phyloP scores from a whole-genome alignment of 2,888 invertebrate species.

The Sussaba pulchella region DNA sequence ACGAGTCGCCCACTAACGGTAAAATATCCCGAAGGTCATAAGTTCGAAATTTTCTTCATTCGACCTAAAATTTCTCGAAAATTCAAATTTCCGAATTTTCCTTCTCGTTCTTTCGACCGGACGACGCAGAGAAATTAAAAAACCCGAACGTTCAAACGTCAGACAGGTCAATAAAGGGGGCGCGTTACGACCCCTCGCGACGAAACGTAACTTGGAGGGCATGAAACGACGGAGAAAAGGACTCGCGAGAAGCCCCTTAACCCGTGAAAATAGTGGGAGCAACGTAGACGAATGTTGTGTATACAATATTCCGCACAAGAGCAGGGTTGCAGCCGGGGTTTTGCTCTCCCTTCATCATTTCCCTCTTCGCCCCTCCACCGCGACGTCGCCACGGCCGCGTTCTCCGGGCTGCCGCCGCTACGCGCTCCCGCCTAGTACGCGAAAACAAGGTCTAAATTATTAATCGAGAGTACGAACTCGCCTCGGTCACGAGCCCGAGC shows the following conservation, averaged over 20 bases:
- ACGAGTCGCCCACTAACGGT: no score
- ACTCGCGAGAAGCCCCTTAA: conserved; percentile 31
- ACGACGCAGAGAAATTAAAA: no score
- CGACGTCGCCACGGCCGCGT: no score
- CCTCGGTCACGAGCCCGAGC: conserved; percentile 35
- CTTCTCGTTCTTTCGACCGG: no score
- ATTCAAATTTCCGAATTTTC: no score
- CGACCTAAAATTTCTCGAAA: no score
- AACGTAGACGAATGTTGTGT: conserved; percentile 47
- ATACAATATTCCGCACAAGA: conserved; percentile 27
- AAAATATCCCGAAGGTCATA: no score
- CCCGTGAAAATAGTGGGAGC: conserved; percentile 18
- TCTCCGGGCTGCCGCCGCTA: neutral
- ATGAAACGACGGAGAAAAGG: conserved; percentile 35
- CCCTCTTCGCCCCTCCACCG: no score
- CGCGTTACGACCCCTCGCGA: no score
- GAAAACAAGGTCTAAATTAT: conserved; percentile 49
- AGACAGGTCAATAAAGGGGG: no score
- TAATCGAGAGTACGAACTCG: conserved; percentile 36
- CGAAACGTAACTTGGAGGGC: neutral
- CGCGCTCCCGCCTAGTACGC: neutral
- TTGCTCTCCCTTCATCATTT: neutral
- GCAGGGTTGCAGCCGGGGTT: conserved; percentile 2
- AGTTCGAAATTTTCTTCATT: no score
- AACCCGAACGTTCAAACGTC: no score